Conservation (phyloP, 1,140 invertebrate species). For the Achroia grisella region DNA sequence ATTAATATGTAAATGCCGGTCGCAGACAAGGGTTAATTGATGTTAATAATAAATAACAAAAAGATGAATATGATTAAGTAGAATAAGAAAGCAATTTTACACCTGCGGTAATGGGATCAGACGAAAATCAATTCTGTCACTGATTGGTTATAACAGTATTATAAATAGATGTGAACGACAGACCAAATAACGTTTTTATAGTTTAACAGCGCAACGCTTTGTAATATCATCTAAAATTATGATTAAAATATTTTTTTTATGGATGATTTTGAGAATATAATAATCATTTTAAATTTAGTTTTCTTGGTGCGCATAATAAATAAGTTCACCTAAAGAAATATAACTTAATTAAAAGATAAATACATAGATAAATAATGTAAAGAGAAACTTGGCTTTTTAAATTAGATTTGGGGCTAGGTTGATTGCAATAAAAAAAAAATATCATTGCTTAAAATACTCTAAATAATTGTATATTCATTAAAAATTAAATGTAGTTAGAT, state of each 20-base stretch:
- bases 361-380: too few species aligned
- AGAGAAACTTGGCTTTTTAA: too few species aligned
- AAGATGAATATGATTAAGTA: conserved; percentile 19
- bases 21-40: conserved; percentile 42
- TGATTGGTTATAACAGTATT: conserved; percentile 22
- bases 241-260: conserved; percentile 25
- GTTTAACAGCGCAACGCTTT: conserved; percentile 31
- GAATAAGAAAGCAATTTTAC: conserved; percentile 29
- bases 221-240: conserved; percentile 10
- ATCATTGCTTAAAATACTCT: too few species aligned
- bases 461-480: too few species aligned
- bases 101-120: conserved; percentile 21
- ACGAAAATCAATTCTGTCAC: conserved; percentile 23
- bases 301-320: too few species aligned
- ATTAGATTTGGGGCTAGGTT: too few species aligned
- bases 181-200: conserved; percentile 31
- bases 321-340: too few species aligned
- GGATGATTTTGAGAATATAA: conserved; percentile 31
- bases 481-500: too few species aligned
- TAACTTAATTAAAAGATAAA: too few species aligned
- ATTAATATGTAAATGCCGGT: conserved; percentile 42
- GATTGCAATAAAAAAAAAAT: too few species aligned
- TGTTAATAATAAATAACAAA: conserved; percentile 48
- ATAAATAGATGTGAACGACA: conserved; percentile 31
- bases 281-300: too few species aligned